phyloP scores from a whole-genome alignment of 2,113 vertebrate genomes.

The Gymnarchus niloticus region DNA sequence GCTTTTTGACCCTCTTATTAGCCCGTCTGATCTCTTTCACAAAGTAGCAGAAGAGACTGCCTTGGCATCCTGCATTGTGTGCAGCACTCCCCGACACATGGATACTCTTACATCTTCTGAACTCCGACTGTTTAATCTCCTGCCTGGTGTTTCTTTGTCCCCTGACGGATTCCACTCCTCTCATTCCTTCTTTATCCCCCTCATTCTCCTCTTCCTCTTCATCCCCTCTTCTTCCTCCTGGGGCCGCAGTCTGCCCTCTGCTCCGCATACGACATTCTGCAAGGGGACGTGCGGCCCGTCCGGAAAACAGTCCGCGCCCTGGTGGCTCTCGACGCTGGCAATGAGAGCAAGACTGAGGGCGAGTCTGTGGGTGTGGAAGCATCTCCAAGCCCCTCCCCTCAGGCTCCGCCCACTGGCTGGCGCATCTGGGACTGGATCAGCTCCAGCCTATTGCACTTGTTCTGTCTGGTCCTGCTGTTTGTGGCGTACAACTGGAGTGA shows the following conservation, averaged over 20 bases:
- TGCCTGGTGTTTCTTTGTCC: conserved; percentile 29
- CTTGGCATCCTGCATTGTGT: conserved; percentile 31
- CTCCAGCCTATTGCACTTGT: conserved; percentile 84
- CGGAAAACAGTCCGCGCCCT: conserved; percentile 74
- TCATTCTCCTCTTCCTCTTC: conserved; percentile 50
- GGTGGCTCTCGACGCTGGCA: conserved; percentile 60
- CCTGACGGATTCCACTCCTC: conserved; percentile 27
- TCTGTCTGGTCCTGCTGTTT: conserved; percentile 83
- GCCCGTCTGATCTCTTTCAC: conserved; percentile 34
- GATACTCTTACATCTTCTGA: conserved; percentile 41
- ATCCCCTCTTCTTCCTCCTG: conserved; percentile 66
- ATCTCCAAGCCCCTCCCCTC: conserved; percentile 51
- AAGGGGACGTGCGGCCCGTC: conserved; percentile 80
- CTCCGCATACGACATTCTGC: conserved; percentile 89
- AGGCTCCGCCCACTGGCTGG: conserved; percentile 75
- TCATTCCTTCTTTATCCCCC: conserved; percentile 55
- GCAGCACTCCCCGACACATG: background rate
- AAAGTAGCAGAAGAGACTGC: conserved; percentile 36
- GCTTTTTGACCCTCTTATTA: background rate
- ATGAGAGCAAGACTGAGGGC: conserved; percentile 38
- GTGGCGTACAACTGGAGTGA: conserved; percentile 84
- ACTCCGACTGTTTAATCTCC: conserved; percentile 46
- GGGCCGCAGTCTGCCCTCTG: conserved; percentile 84
- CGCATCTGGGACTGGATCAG: conserved; percentile 86
- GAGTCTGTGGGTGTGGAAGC: conserved; percentile 27